These are phyloP conservation scores for Erebia epiphron DNA, from an alignment of 2,888 invertebrate species.

Conservation along the genomic window DNA sequence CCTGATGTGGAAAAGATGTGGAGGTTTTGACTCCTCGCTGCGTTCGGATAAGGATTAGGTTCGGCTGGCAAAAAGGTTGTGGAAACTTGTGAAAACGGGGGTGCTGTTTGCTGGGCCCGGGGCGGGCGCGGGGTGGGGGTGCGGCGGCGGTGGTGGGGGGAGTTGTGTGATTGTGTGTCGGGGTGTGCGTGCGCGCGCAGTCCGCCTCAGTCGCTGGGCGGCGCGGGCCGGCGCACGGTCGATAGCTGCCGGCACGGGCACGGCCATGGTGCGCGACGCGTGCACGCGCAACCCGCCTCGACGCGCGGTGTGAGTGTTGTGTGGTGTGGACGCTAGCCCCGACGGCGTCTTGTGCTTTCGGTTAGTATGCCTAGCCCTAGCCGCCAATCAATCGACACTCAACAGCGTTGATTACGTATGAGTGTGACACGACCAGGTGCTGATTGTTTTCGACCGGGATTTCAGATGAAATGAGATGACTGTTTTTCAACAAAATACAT, in stretches of 20 bases:
- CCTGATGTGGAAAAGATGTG: background rate
- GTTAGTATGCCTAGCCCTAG: conserved; percentile 50
- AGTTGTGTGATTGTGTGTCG: conserved; percentile 59
- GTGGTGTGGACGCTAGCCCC: conserved; percentile 48
- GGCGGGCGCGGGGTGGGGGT: conserved; percentile 41
- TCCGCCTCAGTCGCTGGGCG: conserved; percentile 61
- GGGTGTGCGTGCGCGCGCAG: conserved; percentile 69
- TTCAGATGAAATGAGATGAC: background rate
- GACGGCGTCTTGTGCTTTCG: conserved; percentile 57
- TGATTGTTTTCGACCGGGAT: conserved; percentile 3
- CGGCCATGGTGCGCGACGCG: conserved; percentile 69
- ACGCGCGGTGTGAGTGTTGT: conserved; percentile 65
- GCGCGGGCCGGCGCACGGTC: conserved; percentile 73
- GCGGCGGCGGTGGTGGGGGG: conserved; percentile 43
- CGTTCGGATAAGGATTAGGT: conserved; percentile 6
- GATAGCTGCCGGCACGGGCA: conserved; percentile 67
- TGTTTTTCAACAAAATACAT: background rate
- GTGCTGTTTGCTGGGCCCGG: conserved; percentile 45
- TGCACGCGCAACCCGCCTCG: conserved; percentile 66
- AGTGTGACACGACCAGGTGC: conserved; percentile 24
- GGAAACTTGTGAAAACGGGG: conserved; percentile 40
- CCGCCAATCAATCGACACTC: conserved; percentile 31
- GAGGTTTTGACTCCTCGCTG: background rate
- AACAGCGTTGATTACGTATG: conserved; percentile 35
- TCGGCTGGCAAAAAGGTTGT: conserved; percentile 26